Base-by-base conservation (phyloP, 2,113 vertebrate genomes). In the Melanocharis versteri region DNA sequence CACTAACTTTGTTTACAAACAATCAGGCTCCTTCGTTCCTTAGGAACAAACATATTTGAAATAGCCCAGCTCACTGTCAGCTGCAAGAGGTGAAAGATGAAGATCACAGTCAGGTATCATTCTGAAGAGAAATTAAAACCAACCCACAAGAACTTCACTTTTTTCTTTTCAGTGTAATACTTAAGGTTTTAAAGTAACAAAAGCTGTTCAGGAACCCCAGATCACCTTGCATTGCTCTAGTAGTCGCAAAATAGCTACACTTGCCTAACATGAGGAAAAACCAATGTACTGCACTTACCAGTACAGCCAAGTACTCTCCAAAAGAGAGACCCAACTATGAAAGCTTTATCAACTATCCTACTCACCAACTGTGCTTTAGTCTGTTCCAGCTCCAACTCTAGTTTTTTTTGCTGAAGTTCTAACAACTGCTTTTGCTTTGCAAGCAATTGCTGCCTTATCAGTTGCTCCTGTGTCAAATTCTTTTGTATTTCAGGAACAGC, bases 331-430 rank as follows among this genome's bases (percentile, higher is more conserved):
- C 14, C 56, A 83, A 22, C 44, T 61, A 60, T 6, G 4, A 8
- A 53, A 84, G 60, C 56, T 28, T 54, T 33, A 84, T 56, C 56
- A 75, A 80, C 83, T 95, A 62, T 72, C 81, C 75, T 92, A 97
- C 99, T 98, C 97, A 99, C 99, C 99, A 99, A 96, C 95, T 99
- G 99, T 54, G 99, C 99, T 97, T 99, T 99, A 87, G 99, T 99
- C 97, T 99, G 99, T 95, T 99, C 99, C 97, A 99, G 98, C 97
- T 99, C 99, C 98, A 99, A 98, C 88, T 99, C 99, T 78, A 99
- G 98, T 94, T 99, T 99, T 97, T 99, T 99, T 98, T 99, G 99
- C 96, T 99, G 99, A 78, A 99, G 99, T 97, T 99, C 99, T 98
- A 99, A 97, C 72, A 99, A 98, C 83, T 99, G 99, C 85, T 99